Evolutionary conservation across 2,888 invertebrate species (phyloP), one percentile per base, ranked within the genome.

Genomic region (Cactoblastis cactorum): DNA sequence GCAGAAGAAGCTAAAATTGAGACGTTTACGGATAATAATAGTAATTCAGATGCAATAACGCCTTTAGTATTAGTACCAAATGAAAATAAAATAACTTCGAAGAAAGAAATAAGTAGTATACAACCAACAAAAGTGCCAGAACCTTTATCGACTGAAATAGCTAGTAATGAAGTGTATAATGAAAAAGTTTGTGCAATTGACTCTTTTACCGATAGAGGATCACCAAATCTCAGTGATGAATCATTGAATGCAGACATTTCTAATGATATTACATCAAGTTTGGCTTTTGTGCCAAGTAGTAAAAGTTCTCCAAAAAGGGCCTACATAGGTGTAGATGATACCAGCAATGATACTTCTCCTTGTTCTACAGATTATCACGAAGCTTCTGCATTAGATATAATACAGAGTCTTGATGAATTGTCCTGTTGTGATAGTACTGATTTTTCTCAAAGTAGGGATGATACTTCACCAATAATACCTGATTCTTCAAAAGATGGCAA

Each of bases 341-440:
- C 90, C 8, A 86, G 84, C 69, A 83, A 82, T 49, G 83, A 83
- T 51, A 89, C 88, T 9, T 89, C 88, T 19, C 84, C 89, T 8
- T 86, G 89, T 63, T 89, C 89, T 34, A 87, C 88, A 1, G 89
- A 89, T 64, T 89, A 89, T 57, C 90, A 88, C 43, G 89, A 90
- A 66, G 90, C 89, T 5, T 89, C 89, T 9, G 88, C 89, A 2
- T 73, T 88, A 43, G 88, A 87, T 61, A 61, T 83, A 60, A 78
- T 78, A 41, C 83, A 81, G 63, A 85, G 84, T 59, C 73, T 81
- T 45, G 88, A 85, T 51, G 88, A 89, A 63, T 65, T 81, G 15
- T 87, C 89, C 43, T 74, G 78, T 64, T 75, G 77, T 75, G 87
- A 85, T 67, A 84, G 83, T 63, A 77, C 80, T 2, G 86, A 87